These are phyloP conservation scores for Elaphurus davidianus DNA, from an alignment of 2,113 vertebrate species.

Conservation along the genomic window DNA sequence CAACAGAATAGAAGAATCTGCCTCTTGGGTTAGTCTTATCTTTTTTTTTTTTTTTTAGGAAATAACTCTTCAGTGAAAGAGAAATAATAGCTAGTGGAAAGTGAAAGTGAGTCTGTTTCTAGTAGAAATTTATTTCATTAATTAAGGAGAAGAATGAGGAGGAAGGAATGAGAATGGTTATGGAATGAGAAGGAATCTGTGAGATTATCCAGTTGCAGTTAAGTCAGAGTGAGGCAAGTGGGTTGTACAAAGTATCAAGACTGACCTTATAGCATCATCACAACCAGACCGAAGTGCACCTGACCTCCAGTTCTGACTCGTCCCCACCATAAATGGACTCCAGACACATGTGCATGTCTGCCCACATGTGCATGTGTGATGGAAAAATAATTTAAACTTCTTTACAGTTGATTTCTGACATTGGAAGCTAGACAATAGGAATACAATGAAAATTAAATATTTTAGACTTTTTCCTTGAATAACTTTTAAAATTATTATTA, in stretches of 20 bases:
- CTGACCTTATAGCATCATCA: background rate
- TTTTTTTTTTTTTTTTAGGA: background rate
- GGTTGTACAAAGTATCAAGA: background rate
- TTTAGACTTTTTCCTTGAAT: slow-evolving; percentile 3
- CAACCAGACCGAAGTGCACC: background rate
- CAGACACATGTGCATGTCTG: background rate
- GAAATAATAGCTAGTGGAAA: background rate
- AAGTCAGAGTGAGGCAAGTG: background rate
- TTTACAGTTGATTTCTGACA: background rate
- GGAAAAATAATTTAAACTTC: background rate
- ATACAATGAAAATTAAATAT: background rate
- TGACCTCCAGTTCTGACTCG: background rate
- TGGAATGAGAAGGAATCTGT: background rate
- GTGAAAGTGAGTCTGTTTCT: slow-evolving; percentile 19
- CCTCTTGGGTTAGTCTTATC: background rate
- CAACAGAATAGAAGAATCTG: background rate
- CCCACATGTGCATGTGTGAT: background rate
- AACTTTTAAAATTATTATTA: slow-evolving; percentile 25
- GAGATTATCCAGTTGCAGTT: background rate
- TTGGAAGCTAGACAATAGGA: background rate
- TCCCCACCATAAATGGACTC: no score
- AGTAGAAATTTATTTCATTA: background rate
- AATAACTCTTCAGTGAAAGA: background rate
- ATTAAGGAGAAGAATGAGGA: background rate
- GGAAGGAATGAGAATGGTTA: background rate